Evolutionary conservation across 2,113 vertebrate genomes (phyloP).

Genomic region (Sitta europaea): DNA sequence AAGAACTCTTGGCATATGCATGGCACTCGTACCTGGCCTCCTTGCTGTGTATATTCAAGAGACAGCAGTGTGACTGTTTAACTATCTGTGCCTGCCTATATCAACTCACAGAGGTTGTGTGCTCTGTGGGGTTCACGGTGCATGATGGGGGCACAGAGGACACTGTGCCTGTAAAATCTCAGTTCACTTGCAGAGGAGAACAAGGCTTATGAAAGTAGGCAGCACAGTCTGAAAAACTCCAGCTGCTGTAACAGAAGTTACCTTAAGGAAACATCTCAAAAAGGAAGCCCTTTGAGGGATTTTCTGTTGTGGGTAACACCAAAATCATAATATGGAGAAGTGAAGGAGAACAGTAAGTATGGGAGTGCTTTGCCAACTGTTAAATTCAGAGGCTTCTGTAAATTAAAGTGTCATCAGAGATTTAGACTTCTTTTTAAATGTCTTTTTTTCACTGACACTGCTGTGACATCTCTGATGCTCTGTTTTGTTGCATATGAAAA

Average conservation of each 20-base stretch:
- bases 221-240: background rate
- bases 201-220: background rate
- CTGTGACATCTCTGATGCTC: background rate
- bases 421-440: background rate
- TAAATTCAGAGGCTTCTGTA: background rate
- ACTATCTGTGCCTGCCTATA: background rate
- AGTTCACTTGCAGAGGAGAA: background rate
- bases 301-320: background rate
- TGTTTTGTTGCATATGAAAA: background rate
- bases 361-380: background rate
- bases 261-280: background rate
- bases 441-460: background rate
- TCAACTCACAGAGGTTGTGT: too few species aligned
- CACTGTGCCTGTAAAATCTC: background rate
- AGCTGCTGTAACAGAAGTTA: background rate
- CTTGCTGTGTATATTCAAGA: background rate
- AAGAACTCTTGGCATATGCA: background rate
- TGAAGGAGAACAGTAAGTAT: background rate
- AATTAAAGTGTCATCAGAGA: background rate
- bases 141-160: background rate
- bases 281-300: background rate
- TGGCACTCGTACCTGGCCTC: background rate
- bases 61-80: background rate
- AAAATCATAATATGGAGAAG: background rate
- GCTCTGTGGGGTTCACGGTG: rapidly evolving